These are phyloP conservation scores for Gerris buenoi DNA, from an alignment of 1,140 invertebrate genomes.

Conservation along the genomic window DNA sequence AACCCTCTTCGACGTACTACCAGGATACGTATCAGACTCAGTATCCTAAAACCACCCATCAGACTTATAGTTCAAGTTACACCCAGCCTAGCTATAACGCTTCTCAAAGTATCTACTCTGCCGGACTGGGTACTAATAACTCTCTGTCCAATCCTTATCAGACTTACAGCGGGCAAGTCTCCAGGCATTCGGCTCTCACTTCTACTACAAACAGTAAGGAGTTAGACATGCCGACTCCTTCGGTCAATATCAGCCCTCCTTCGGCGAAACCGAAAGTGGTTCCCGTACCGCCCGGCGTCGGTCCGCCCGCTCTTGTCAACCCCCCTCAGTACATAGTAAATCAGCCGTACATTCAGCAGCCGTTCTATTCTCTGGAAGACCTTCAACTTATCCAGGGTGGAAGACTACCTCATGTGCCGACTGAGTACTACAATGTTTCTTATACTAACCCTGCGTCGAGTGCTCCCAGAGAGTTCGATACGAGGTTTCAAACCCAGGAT, in stretches of 20 bases:
- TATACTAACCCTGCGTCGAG: background rate
- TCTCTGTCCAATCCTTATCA: background rate
- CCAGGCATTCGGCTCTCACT: background rate
- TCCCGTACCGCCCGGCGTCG: background rate
- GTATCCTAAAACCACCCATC: conserved; percentile 1
- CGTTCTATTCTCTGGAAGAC: conserved; percentile 1
- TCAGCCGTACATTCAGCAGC: background rate
- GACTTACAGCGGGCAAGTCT: background rate
- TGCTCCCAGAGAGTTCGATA: background rate
- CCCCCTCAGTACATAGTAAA: background rate
- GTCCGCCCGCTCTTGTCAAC: background rate
- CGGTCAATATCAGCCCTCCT: background rate
- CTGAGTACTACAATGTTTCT: background rate
- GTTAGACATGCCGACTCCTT: background rate
- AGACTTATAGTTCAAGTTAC: background rate
- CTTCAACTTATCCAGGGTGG: background rate
- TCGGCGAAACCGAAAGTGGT: background rate
- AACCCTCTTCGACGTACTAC: background rate
- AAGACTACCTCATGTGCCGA: background rate
- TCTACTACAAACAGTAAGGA: conserved; percentile 3
- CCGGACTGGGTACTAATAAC: background rate
- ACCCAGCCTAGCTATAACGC: background rate
- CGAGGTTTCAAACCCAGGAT: background rate
- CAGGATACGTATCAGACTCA: background rate
- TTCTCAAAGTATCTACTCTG: conserved; percentile 1